Conservation (phyloP, 2,888 invertebrate genomes). For the Trachelus tabidus region DNA sequence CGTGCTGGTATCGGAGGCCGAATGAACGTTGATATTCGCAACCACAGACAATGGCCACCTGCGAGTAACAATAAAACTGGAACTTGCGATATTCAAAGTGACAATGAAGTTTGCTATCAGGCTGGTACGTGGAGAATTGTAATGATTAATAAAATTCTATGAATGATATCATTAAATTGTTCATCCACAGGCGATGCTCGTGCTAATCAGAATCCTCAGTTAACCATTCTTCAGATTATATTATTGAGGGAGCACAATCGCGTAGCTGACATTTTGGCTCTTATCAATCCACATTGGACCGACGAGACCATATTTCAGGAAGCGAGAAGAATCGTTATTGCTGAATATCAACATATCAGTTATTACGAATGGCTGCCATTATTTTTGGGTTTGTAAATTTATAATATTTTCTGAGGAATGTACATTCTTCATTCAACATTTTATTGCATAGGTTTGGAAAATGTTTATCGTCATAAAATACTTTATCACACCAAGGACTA, state of each 20-base stretch:
- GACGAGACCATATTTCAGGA: slow-evolving; percentile 82
- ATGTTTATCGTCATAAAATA: slow-evolving; percentile 73
- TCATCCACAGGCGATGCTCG: slow-evolving; percentile 76
- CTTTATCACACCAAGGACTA: slow-evolving; percentile 72
- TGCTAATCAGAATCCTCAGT: slow-evolving; percentile 81
- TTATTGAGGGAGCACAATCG: slow-evolving; percentile 86
- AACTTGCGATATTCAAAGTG: slow-evolving; percentile 74
- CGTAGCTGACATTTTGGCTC: slow-evolving; percentile 72
- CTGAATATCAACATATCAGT: slow-evolving; percentile 81
- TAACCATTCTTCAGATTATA: slow-evolving; percentile 79
- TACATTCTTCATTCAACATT: background rate
- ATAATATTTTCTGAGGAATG: background rate
- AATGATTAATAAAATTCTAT: background rate
- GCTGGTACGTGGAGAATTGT: slow-evolving; percentile 69
- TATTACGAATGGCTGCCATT: slow-evolving; percentile 86
- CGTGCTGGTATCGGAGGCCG: slow-evolving; percentile 78
- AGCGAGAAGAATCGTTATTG: slow-evolving; percentile 78
- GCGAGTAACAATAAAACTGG: slow-evolving; percentile 74
- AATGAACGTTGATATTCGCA: slow-evolving; percentile 72
- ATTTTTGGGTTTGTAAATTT: slow-evolving; percentile 71
- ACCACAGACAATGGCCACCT: slow-evolving; percentile 79
- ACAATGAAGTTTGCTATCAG: slow-evolving; percentile 80
- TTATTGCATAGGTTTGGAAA: slow-evolving; percentile 68
- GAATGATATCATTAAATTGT: background rate
- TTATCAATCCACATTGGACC: slow-evolving; percentile 79